Conservation (phyloP, 1,140 invertebrate genomes). For the Euura saliciscinereae region DNA sequence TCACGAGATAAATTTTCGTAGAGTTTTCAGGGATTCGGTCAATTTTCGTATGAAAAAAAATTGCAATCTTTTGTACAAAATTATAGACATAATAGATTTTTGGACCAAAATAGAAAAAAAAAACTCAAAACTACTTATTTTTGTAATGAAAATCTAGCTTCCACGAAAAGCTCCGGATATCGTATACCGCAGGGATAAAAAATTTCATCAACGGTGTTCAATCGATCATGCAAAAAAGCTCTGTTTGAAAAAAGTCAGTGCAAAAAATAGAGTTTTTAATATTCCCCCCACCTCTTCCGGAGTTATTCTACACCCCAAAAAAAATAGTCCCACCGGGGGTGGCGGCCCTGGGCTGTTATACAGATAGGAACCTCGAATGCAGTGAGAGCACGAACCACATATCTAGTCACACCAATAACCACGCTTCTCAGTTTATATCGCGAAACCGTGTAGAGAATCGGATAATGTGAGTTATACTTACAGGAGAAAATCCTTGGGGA, state of each 20-base stretch:
- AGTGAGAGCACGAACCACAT: neutral
- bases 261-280: neutral
- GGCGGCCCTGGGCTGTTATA: neutral
- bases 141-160: neutral
- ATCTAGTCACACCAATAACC: neutral
- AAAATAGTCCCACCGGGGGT: too few relatives aligned
- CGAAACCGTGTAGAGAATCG: neutral
- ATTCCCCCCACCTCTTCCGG: too few relatives aligned
- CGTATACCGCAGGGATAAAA: neutral
- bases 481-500: neutral
- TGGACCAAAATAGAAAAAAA: neutral
- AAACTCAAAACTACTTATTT: neutral
- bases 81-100: too few relatives aligned
- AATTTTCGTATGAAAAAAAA: neutral
- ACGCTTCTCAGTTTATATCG: neutral
- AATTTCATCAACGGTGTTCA: neutral
- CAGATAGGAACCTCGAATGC: neutral
- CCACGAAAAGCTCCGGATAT: neutral
- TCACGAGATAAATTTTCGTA: too few relatives aligned
- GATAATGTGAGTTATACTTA: neutral
- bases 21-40: neutral
- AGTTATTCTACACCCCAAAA: too few relatives aligned
- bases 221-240: neutral
- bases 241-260: neutral
- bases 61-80: neutral